Evolutionary conservation across 2,797 vertebrate species (phyloP), one percentile per base, ranked within the genome.

Genomic region (Chelidonichthys spinosus): DNA sequence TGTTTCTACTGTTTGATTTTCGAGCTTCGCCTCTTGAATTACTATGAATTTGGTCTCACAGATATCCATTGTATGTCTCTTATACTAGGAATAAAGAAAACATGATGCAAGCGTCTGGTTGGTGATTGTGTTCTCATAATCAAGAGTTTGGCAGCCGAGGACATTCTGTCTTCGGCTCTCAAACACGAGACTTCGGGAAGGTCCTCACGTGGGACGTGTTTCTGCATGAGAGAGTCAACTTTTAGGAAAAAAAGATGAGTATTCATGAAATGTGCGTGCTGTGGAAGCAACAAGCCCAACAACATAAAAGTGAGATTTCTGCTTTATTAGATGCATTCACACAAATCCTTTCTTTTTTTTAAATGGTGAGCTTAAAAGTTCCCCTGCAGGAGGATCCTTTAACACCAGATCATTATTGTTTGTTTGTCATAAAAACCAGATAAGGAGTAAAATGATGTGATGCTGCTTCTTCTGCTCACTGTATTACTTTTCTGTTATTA

Each of bases 21-120:
- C 82, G 90, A 89, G 87, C 88, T 83, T 63, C 61, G 80, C 88
- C 86, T 89, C 86, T 86, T 89, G 78, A 86, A 83, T 92, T 90
- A 86, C 84, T 91, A 86, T 86, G 83, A 89, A 90, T 93, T 92
- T 94, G 92, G 90, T 94, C 93, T 93, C 89, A 90, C 91, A 87
- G 84, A 94, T 92, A 84, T 93, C 81, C 92, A 94, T 93, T 95
- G 93, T 94, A 94, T 94, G 94, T 94, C 94, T 94, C 92, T 94
- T 94, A 93, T 94, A 93, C 89, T 92, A 94, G 92, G 92, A 95
- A 94, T 94, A 94, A 95, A 95, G 85, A 73, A 89, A 94, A 86
- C 78, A 92, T 72, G 85, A 88, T 74, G 68, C 82, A 89, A 77
- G 75, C 42, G 89, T 87, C 58, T 86, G 73, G 25, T 32, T 88